A percentile compares a stretch with the other conserved stretches of the same genome.
These are phyloP conservation scores for Agrochola macilenta DNA, from an alignment of 2,888 invertebrate species.

Conservation along the genomic window DNA sequence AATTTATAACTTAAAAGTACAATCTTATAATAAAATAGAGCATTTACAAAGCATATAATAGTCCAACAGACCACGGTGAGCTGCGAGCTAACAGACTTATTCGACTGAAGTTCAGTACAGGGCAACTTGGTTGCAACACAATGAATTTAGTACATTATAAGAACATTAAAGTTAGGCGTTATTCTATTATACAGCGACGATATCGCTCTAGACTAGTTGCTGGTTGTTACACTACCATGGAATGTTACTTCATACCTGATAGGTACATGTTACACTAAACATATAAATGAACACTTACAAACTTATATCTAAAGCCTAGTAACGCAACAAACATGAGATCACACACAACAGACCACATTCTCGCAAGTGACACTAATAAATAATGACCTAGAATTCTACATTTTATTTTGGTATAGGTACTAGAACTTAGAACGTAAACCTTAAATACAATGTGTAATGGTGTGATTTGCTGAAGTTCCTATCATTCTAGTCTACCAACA, in stretches of 20 bases:
- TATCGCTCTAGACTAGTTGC: conserved; percentile 87
- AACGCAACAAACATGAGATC: conserved; percentile 86
- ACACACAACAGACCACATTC: conserved; percentile 84
- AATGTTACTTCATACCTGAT: conserved; percentile 82
- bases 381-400: conserved; percentile 86
- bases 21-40: conserved; percentile 73
- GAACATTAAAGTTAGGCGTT: conserved; percentile 73
- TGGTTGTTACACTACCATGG: conserved; percentile 84
- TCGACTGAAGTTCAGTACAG: conserved; percentile 73
- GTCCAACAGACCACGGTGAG: conserved; percentile 73
- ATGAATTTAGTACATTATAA: conserved; percentile 71
- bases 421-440: conserved; percentile 82
- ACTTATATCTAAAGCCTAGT: conserved; percentile 75
- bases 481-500: conserved; percentile 77
- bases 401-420: conserved; percentile 88
- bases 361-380: conserved; percentile 86
- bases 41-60: conserved; percentile 81
- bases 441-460: conserved; percentile 74
- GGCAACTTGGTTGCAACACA: conserved; percentile 84
- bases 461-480: conserved; percentile 78
- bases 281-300: conserved; percentile 82
- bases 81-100: conserved; percentile 71
- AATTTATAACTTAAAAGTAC: conserved; percentile 71
- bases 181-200: conserved; percentile 75
- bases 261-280: conserved; percentile 78